Percentiles rank a stretch among this genome's conserved stretches.
These are phyloP conservation scores for Apogon talboti DNA, from an alignment of 2,797 vertebrate species.

Conservation along the genomic window DNA sequence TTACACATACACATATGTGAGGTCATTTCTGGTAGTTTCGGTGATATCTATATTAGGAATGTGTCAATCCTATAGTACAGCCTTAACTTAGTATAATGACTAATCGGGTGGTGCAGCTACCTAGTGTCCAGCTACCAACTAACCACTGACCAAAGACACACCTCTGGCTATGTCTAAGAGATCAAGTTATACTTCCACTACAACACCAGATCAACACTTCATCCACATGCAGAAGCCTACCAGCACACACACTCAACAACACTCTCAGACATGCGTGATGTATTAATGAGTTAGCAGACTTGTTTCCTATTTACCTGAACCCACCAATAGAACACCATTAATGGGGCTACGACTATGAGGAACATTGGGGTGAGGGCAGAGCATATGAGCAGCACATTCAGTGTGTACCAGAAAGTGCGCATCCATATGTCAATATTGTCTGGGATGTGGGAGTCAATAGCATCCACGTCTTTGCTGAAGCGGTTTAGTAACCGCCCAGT, in stretches of 20 bases:
- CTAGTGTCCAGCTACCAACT: slow-evolving; percentile 36
- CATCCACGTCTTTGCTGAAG: slow-evolving; percentile 88
- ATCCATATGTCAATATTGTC: slow-evolving; percentile 89
- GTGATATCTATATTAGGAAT: too few relatives aligned
- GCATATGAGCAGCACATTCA: slow-evolving; percentile 88
- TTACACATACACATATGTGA: too few relatives aligned
- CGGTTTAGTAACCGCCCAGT: slow-evolving; percentile 86
- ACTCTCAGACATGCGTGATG: slow-evolving; percentile 70
- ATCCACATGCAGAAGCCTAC: slow-evolving; percentile 49
- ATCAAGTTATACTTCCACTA: slow-evolving; percentile 65
- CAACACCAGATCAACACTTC: slow-evolving; percentile 52
- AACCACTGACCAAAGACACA: neutral
- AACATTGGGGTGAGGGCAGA: slow-evolving; percentile 88
- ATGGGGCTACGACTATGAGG: slow-evolving; percentile 86
- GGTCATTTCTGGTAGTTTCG: too few relatives aligned
- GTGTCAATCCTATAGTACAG: neutral
- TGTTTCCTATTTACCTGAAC: slow-evolving; percentile 88
- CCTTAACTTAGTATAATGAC: neutral
- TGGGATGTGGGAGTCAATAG: slow-evolving; percentile 85
- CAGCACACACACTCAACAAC: slow-evolving; percentile 58
- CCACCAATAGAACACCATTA: slow-evolving; percentile 89
- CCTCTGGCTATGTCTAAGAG: slow-evolving; percentile 29
- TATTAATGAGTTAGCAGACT: slow-evolving; percentile 83
- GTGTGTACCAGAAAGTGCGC: slow-evolving; percentile 89
- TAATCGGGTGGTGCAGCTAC: slow-evolving; percentile 18